phyloP scores from a whole-genome alignment of 2,888 invertebrate genomes.

The Callinectes sapidus region DNA sequence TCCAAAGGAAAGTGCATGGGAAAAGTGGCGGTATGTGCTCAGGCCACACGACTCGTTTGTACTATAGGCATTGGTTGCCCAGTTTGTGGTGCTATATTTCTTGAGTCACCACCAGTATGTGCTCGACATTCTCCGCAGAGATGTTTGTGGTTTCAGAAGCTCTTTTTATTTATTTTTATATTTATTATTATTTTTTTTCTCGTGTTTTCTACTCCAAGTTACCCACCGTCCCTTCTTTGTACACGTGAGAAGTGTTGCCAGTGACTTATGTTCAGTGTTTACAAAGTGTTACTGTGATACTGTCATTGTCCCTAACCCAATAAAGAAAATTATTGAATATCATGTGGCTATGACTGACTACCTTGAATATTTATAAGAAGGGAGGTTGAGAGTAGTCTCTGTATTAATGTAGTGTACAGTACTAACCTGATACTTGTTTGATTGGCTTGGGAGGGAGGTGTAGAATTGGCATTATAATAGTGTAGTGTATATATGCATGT shows the following conservation, averaged over 20 bases:
- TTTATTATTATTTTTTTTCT: not conserved
- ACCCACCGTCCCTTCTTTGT: conserved; percentile 17
- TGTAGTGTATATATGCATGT: not conserved
- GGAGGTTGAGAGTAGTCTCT: not conserved
- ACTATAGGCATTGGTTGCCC: not conserved
- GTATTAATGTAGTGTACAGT: not conserved
- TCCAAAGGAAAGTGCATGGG: not conserved
- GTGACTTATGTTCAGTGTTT: conserved; percentile 28
- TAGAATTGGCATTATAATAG: not conserved
- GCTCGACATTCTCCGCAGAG: not conserved
- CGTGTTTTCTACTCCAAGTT: not conserved
- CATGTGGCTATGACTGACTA: not conserved
- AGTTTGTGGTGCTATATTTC: not conserved
- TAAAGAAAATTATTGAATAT: conserved; percentile 20
- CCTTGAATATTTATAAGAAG: not conserved
- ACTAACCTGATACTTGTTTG: too few relatives aligned
- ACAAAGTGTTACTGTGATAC: conserved; percentile 34
- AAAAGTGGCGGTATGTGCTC: not conserved
- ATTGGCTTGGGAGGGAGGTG: not conserved
- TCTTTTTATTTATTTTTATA: not conserved
- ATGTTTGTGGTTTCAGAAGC: conserved; percentile 1
- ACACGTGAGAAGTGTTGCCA: conserved; percentile 1
- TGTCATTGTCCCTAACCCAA: conserved; percentile 34
- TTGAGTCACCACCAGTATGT: conserved; percentile 10
- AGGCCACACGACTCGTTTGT: not conserved